Base-by-base conservation (phyloP, 2,113 vertebrate species). In the Alethe diademata region DNA sequence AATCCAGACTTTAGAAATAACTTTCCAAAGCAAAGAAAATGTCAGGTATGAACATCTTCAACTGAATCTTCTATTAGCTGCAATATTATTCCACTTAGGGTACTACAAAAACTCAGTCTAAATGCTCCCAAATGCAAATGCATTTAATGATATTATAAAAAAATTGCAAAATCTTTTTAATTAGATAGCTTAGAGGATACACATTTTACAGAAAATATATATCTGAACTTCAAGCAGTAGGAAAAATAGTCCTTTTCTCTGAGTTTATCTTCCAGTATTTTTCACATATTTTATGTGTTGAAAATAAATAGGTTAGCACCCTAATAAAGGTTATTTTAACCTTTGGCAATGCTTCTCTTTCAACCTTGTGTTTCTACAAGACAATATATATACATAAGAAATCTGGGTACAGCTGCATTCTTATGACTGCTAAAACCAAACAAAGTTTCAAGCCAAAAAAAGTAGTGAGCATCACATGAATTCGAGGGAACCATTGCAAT, bases 271-370 rank as follows among this genome's bases (percentile, higher is more conserved):
- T 85, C 79, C 26, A 73, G 35, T 47, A 10, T 53, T 92, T 78
- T 92, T 66, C 66, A 75, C 10, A 11, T 84, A 87, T 87, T 87
- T 95, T 92, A 91, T 84, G 36, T 78, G 61, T 66, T 90, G 58
- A 92, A 71, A n/a, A 87, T 95, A 93, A 93, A 91, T 50, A 94
- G 57, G 40, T 71, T 85, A 91, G 61, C 61, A 82, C 43, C 7
- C 40, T 78, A 93, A 87, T 38, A 87, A 75, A 87, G 70, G 36
- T 86, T 96, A 75, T 90, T 94, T 94, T 96, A 93, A 96, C 87
- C 65, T 94, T 86, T 89, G 60, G 70, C 40, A 90, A 69, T 78
- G 60, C 38, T 75, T 95, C 95, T 67, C 67, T 91, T 93, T 82
- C 48, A 78, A 43, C 6, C 12, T 19, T 45, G 43, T n/a, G 45